phyloP scores from a whole-genome alignment of 2,888 invertebrate genomes.

The Volucella bombylans region DNA sequence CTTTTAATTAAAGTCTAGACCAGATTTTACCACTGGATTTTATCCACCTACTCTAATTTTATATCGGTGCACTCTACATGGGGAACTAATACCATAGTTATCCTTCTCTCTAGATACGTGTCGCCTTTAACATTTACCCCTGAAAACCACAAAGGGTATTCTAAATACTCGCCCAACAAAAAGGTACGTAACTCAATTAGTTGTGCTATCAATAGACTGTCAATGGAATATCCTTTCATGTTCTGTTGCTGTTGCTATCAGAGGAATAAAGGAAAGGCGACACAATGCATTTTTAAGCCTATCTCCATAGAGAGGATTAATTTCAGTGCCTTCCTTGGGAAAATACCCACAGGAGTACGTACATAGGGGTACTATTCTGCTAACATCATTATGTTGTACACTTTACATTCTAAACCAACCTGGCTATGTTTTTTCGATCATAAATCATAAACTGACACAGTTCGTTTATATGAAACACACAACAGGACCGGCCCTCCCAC shows the following conservation, averaged over 20 bases:
- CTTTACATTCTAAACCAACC: not conserved
- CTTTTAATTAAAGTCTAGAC: no score
- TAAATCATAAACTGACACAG: slow-evolving; percentile 44
- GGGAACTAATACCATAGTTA: slow-evolving; percentile 32
- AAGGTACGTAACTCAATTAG: slow-evolving; percentile 47
- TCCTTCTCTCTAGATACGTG: slow-evolving; percentile 26
- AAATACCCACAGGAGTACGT: slow-evolving; percentile 45
- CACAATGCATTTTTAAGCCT: slow-evolving; percentile 6
- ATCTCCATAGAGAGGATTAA: slow-evolving; percentile 45
- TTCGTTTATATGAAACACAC: slow-evolving; percentile 6
- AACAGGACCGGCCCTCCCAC: slow-evolving; percentile 4
- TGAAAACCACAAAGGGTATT: not conserved
- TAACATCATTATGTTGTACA: not conserved
- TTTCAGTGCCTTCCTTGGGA: slow-evolving; percentile 53
- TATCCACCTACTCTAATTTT: slow-evolving; percentile 1
- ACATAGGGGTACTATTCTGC: not conserved
- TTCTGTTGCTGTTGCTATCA: not conserved
- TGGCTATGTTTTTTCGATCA: slow-evolving; percentile 17
- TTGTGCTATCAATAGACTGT: slow-evolving; percentile 30
- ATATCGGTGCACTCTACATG: slow-evolving; percentile 11
- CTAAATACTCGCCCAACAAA: not conserved
- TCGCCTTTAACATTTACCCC: slow-evolving; percentile 10
- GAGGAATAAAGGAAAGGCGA: not conserved
- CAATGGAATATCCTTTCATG: slow-evolving; percentile 31
- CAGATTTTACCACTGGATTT: no score